Base-by-base conservation (phyloP, 2,113 vertebrate species). In the Rattus rattus region DNA sequence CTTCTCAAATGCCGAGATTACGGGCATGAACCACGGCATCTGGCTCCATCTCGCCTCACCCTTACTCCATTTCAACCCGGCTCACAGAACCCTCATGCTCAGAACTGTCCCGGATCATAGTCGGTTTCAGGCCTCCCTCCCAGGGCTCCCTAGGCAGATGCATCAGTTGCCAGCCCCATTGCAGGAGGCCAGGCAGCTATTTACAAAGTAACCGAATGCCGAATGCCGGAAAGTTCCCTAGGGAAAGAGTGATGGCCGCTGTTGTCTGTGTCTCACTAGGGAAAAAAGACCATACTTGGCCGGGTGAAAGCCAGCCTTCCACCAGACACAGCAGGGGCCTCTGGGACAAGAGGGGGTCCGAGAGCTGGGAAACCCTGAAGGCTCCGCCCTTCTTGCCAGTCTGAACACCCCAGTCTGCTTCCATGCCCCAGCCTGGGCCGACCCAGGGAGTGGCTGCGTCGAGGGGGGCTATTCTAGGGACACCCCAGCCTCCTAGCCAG, bases 201-300 rank as follows among this genome's bases (percentile, higher is more conserved):
- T 75, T 30, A 73, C 81, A 83, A 33, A 79, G 14, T 47, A 81
- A 86, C 4, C 30, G 72, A 47, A 43, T 16, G n/a, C 12, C 69
- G 56, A 47, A 43, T 16, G n/a, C 12, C 69, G 56, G 56, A 26
- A 85, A 84, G 63, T 8, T 86, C 67, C 73, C 95, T 70, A 17
- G 77, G 26, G 67, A 70, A 56, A 1, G 2, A 69, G 13, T 12
- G 47, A n/a, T 0, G 26, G 65, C 6, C 0, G 28, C 12, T 22
- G 49, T 63, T 79, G 61, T 59, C 7, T 1, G 22, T 36, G 80
- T 56, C 26, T 61, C 30, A 17, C n/a, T 47, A 56, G 70, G 67
- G 81, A 89, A 65, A 86, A 76, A 83, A 75, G 65, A 87, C 91
- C 88, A 7, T 56, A 87, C 94, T 93, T 91, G 94, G 96, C 67